Conservation (phyloP, 2,888 invertebrate genomes). For the Calephelis perditalis region DNA sequence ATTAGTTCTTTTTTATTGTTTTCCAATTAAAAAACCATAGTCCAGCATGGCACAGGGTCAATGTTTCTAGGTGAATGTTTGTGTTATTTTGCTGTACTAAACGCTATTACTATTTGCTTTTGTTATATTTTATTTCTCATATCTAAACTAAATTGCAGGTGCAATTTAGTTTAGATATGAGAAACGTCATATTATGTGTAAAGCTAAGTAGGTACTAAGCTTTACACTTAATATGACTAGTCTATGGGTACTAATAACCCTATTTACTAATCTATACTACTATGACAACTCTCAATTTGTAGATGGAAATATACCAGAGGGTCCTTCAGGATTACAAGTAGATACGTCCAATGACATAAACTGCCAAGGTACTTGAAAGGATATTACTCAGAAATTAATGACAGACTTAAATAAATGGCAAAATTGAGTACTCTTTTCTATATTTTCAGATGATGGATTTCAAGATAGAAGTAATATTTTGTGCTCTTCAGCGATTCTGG, state of each 20-base stretch:
- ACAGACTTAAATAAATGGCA: conserved; percentile 2
- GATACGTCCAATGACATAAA: conserved; percentile 2
- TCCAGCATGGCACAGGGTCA: conserved; percentile 1
- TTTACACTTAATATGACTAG: conserved; percentile 2
- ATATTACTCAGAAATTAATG: conserved; percentile 3
- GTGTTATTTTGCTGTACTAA: conserved; percentile 2
- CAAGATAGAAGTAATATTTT: conserved; percentile 3
- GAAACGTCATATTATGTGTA: conserved; percentile 2
- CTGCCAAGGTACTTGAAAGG: conserved; percentile 2
- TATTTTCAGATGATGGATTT: conserved; percentile 2
- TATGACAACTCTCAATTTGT: conserved; percentile 2
- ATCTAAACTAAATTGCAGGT: conserved; percentile 1
- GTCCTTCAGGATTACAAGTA: conserved; percentile 2
- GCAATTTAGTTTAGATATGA: conserved; percentile 2
- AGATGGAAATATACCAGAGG: conserved; percentile 2
- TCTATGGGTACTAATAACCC: conserved; percentile 2
- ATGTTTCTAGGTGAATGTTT: conserved; percentile 1
- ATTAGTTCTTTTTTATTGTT: conserved; percentile 3
- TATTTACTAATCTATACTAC: conserved; percentile 3
- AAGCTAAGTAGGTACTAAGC: conserved; percentile 2
- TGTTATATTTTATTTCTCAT: conserved; percentile 3
- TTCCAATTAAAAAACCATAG: conserved; percentile 2
- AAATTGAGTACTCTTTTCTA: conserved; percentile 2
- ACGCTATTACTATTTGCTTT: conserved; percentile 2
- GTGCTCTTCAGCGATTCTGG: conserved; percentile 1